Evolutionary conservation across 1,140 invertebrate genomes (phyloP), one percentile per base, ranked within the genome.

Genomic region (Saccostrea echinata): DNA sequence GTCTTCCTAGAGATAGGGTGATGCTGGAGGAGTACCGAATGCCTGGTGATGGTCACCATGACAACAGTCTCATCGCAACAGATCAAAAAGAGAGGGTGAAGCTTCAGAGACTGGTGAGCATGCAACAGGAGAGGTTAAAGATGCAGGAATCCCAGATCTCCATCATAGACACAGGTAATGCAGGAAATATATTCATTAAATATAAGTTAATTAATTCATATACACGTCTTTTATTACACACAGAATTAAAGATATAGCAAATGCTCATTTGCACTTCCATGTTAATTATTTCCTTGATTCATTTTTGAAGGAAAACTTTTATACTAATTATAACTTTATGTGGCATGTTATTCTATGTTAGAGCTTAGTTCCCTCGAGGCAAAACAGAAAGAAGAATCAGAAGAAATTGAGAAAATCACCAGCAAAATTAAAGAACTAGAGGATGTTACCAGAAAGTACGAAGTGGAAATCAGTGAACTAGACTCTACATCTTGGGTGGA

Each of bases 281-380:
- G 4, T 43, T 61, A 21, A n/a, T 61, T 18, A n/a, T 61, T 61
- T 61, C 55, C n/a, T 61, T 61, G 55, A 61, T 61, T 61, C n/a
- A 61, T 61, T 61, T 21, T 3, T 61, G 18, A 3, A 61, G 16
- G 55, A n/a, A 61, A 43, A n/a, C 16, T n/a, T 61, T 18, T 61
- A 1, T 21, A 43, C 43, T 43, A 43, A 3, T 43, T 43, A 43
- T 43, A 6, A 43, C 0, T 61, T 21, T n/a, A n/a, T 21, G 55
- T 61, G 27, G 16, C 97, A 95, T 89, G 24, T 88, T 35, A 89
- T 88, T 97, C 96, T 94, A 97, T 97, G 95, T 97, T 97, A 86
- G 98, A 98, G 96, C 98, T 98, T 90, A 96, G 97, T 24, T 98
- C 97, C 94, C 97, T 97, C 96, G 98, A 98, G 95, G 96, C 96